Conservation (phyloP, 1,140 invertebrate genomes). For the Drosophila navojoa region DNA sequence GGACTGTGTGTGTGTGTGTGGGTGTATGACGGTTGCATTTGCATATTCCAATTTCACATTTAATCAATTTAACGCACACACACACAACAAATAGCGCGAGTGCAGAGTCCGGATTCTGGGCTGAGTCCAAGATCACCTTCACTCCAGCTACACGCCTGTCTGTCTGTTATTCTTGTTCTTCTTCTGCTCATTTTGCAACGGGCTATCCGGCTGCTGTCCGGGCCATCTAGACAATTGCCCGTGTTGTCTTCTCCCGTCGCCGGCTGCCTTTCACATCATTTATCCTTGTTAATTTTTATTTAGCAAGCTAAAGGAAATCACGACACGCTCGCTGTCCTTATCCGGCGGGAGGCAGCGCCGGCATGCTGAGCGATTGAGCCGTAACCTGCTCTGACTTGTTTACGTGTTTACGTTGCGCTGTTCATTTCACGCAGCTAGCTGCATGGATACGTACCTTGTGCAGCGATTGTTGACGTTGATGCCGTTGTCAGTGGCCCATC, state of each 20-base stretch:
- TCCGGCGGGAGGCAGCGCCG: not conserved
- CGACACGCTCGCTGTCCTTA: conserved; percentile 16
- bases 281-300: conserved; percentile 80
- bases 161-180: not conserved
- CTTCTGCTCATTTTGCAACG: not conserved
- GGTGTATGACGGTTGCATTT: conserved; percentile 52
- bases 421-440: conserved; percentile 11
- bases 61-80: conserved; percentile 67
- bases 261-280: conserved; percentile 63
- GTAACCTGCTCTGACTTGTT: conserved; percentile 73
- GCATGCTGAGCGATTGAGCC: conserved; percentile 64
- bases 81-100: conserved; percentile 29
- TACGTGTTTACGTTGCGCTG: conserved; percentile 55
- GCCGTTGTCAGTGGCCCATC: conserved; percentile 28
- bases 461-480: conserved; percentile 23
- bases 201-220: conserved; percentile 1
- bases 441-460: conserved; percentile 33
- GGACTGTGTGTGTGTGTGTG: conserved; percentile 4
- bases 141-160: not conserved
- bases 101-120: conserved; percentile 11
- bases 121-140: conserved; percentile 3
- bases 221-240: conserved; percentile 51
- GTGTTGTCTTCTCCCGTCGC: conserved; percentile 34
- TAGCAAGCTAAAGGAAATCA: conserved; percentile 55
- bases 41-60: conserved; percentile 78